A percentile compares a stretch with the other conserved stretches of the same genome.
phyloP scores from a whole-genome alignment of 2,113 vertebrate species.

The Axis porcinus region DNA sequence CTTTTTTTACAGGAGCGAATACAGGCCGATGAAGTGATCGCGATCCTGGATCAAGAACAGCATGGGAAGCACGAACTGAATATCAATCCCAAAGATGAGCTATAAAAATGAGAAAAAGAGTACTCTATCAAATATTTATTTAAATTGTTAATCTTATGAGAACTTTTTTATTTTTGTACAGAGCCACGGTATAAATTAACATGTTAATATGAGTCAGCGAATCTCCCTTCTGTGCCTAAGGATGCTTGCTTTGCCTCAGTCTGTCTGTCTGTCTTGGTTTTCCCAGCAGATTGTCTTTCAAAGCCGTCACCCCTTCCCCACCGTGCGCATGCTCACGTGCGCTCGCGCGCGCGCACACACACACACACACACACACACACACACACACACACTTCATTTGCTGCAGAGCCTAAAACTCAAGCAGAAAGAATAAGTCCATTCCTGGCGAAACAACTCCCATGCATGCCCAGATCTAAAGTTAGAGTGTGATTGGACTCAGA shows the following conservation, averaged over 20 bases:
- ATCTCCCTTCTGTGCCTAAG: conserved; percentile 17
- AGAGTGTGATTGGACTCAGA: fast-evolving
- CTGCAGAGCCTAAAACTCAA: neutral
- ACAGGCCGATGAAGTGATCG: conserved; percentile 94
- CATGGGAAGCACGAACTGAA: conserved; percentile 76
- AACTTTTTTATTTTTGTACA: conserved; percentile 97
- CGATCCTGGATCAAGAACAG: conserved; percentile 84
- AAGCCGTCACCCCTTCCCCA: neutral
- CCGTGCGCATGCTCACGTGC: fast-evolving
- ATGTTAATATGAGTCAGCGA: conserved; percentile 59
- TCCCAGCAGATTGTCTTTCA: neutral
- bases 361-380: neutral
- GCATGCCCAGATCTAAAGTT: neutral
- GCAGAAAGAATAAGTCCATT: neutral
- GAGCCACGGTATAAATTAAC: conserved; percentile 83
- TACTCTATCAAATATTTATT: conserved; percentile 91
- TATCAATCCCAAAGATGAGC: conserved; percentile 96
- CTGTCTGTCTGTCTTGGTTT: neutral
- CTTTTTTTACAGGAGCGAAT: conserved; percentile 88
- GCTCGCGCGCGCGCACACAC: too few species aligned
- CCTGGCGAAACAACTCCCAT: neutral
- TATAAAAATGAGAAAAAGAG: conserved; percentile 82
- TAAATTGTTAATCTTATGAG: conserved; percentile 89
- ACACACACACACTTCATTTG: neutral
- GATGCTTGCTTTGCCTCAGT: neutral